phyloP scores from a whole-genome alignment of 1,140 invertebrate species.

The Bombus terrestris region DNA sequence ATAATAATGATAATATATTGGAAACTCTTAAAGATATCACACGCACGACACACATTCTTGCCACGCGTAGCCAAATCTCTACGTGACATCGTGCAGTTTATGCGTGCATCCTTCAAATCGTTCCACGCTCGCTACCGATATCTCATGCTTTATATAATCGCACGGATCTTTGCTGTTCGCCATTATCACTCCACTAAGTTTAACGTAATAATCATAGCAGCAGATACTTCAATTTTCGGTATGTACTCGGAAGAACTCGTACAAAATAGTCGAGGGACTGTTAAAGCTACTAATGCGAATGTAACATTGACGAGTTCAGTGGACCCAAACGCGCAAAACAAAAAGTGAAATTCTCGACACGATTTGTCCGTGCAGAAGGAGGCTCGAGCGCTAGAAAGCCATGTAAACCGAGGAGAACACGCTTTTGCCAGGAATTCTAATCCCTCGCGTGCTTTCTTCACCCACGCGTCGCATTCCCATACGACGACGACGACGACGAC shows the following conservation, averaged over 20 bases:
- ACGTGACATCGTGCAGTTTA: neutral
- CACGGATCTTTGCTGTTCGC: no score
- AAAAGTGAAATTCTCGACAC: neutral
- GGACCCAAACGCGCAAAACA: neutral
- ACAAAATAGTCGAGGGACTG: no score
- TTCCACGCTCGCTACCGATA: no score
- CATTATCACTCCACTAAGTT: neutral
- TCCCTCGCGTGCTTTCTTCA: conserved; percentile 56
- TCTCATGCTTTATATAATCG: neutral
- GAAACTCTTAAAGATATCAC: neutral
- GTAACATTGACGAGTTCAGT: neutral
- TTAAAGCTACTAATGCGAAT: no score
- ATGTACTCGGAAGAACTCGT: no score
- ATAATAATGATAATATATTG: neutral
- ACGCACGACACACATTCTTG: neutral
- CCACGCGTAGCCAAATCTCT: neutral
- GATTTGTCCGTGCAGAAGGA: no score
- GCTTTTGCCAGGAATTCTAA: conserved; percentile 57
- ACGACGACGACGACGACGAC: conserved; percentile 37
- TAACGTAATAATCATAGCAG: neutral
- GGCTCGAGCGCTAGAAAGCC: neutral
- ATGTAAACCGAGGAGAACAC: conserved; percentile 41
- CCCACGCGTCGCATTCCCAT: conserved; percentile 65
- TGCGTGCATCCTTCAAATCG: no score
- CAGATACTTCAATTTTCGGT: no score